A percentile compares a stretch with the other conserved stretches of the same genome.
Conservation (phyloP, 2,113 vertebrate species). For the Empidonax traillii region DNA sequence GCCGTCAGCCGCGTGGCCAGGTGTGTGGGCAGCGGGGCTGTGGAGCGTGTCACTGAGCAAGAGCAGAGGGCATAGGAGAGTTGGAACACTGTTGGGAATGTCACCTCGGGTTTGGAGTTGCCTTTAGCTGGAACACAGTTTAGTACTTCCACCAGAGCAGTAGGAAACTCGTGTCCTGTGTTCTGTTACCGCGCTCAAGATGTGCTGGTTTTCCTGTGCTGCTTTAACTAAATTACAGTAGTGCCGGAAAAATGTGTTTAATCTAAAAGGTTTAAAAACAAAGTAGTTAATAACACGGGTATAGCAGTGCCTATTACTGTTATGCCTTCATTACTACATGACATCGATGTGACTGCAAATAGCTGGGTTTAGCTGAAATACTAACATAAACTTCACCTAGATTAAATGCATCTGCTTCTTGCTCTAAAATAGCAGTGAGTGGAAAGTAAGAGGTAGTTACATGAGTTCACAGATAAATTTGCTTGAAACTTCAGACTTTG, state of each 20-base stretch:
- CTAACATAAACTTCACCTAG: background rate
- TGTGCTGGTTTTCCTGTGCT: background rate
- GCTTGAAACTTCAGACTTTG: background rate
- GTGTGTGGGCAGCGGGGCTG: conserved; percentile 63
- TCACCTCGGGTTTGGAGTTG: background rate
- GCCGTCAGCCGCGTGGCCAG: conserved; percentile 76
- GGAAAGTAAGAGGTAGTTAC: background rate
- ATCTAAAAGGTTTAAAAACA: background rate
- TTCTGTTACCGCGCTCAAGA: background rate
- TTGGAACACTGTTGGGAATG: background rate
- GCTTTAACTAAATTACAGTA: background rate
- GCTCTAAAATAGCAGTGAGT: background rate
- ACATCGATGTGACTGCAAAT: background rate
- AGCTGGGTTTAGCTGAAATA: background rate
- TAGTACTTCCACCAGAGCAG: background rate
- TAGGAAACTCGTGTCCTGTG: background rate
- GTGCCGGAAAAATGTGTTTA: background rate
- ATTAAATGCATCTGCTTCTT: background rate
- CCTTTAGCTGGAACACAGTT: background rate
- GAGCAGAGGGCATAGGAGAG: background rate
- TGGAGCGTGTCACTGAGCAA: background rate
- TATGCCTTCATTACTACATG: background rate
- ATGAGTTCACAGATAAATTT: background rate
- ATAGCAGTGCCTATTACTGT: background rate
- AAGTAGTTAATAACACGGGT: background rate